These are phyloP conservation scores for Gallinago jamesoni DNA, from an alignment of 2,113 vertebrate genomes.

Conservation along the genomic window DNA sequence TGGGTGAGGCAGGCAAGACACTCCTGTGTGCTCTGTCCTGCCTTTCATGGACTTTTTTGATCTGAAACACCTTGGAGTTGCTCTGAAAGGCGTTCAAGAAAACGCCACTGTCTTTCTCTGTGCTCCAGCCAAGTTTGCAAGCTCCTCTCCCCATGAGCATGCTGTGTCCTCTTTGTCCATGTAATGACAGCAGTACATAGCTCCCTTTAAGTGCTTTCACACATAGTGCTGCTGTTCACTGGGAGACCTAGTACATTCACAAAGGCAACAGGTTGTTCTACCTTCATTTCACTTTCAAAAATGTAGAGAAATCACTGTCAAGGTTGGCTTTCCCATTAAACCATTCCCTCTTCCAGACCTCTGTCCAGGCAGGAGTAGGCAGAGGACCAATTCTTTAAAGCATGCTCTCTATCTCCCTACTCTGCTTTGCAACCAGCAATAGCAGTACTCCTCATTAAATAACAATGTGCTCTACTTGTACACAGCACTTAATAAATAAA, in stretches of 20 bases:
- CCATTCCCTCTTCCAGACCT: background rate
- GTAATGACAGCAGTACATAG: accelerated
- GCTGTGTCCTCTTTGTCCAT: background rate
- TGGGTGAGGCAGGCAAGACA: background rate
- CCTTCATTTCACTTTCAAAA: background rate
- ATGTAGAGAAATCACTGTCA: background rate
- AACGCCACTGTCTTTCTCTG: accelerated
- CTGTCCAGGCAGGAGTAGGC: background rate
- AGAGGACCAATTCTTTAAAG: background rate
- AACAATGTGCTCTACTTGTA: background rate
- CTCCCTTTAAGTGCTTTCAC: background rate
- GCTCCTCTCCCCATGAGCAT: background rate
- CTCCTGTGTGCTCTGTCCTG: background rate
- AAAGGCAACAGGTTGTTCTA: background rate
- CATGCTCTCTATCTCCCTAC: background rate
- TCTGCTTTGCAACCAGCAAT: background rate
- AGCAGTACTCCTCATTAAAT: background rate
- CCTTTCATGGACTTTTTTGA: background rate
- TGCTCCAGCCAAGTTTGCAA: background rate
- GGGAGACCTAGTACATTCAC: background rate
- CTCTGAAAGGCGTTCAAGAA: background rate
- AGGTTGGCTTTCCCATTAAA: background rate
- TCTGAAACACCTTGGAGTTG: background rate
- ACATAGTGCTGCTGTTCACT: background rate
- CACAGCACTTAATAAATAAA: conserved; percentile 38